These are phyloP conservation scores for Macrostomum lignano DNA, from an alignment of 1,140 invertebrate species.

Conservation along the genomic window DNA sequence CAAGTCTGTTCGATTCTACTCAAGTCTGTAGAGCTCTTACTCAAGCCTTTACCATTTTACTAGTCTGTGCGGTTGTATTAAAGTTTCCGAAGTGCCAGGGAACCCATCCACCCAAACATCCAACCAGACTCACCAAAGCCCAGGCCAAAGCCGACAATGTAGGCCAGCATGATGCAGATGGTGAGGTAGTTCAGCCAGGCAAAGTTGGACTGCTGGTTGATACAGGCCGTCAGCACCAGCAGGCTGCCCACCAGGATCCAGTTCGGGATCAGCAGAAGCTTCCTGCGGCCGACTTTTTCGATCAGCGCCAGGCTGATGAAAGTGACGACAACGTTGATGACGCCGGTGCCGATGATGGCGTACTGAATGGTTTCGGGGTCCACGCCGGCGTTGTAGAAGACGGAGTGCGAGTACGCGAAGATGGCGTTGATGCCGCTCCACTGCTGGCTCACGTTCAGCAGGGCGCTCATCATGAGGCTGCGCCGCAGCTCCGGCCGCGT, in stretches of 20 bases:
- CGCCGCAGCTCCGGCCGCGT: not conserved
- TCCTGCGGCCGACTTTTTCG: not conserved
- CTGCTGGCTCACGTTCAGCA: not conserved
- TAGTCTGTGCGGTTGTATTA: no score
- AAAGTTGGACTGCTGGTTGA: not conserved
- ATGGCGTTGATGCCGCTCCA: constrained; percentile 25
- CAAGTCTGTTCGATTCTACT: no score
- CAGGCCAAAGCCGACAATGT: constrained; percentile 1
- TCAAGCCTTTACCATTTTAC: no score
- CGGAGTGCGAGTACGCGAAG: constrained; percentile 55
- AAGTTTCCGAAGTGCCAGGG: not conserved
- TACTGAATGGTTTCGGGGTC: constrained; percentile 34
- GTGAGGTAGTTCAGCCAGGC: not conserved
- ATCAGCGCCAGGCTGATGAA: not conserved
- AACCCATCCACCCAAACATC: not conserved
- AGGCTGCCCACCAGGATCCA: not conserved
- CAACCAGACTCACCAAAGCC: not conserved
- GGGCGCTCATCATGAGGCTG: not conserved
- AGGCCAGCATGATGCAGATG: not conserved
- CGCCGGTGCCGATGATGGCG: constrained; percentile 48
- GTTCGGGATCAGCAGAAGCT: not conserved
- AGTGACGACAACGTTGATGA: constrained; percentile 22
- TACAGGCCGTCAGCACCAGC: not conserved
- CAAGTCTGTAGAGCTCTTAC: no score
- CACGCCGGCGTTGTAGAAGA: constrained; percentile 43